Evolutionary conservation across 2,113 vertebrate genomes (phyloP).

Genomic region (Hypomesus transpacificus): DNA sequence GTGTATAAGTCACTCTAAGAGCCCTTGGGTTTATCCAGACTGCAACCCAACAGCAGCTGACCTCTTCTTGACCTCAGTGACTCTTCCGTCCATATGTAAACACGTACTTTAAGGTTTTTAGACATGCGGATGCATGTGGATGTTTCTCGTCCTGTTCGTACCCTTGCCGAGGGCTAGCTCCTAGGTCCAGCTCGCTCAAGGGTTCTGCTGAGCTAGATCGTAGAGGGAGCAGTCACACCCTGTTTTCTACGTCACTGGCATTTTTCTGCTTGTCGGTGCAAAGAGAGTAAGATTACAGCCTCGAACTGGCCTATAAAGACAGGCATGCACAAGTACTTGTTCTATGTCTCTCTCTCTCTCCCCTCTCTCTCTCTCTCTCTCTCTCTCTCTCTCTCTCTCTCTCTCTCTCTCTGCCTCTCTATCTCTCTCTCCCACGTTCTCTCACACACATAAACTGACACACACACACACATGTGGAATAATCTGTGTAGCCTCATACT

Average conservation of each 20-base stretch:
- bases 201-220: too few species aligned
- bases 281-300: constrained; percentile 4
- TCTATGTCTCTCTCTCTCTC: constrained; percentile 6
- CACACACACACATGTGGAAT: not conserved
- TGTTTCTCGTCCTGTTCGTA: too few species aligned
- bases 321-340: constrained; percentile 6
- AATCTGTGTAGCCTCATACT: not conserved
- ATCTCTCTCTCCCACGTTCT: not conserved
- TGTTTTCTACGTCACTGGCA: constrained; percentile 9
- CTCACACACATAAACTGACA: not conserved
- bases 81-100: too few species aligned
- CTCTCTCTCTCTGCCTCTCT: constrained; percentile 2
- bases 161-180: too few species aligned
- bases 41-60: too few species aligned
- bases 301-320: not conserved
- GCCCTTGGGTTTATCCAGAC: too few species aligned
- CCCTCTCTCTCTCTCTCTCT: constrained; percentile 5
- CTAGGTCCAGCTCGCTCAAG: too few species aligned
- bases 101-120: too few species aligned
- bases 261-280: constrained; percentile 20
- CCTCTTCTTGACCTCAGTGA: too few species aligned
- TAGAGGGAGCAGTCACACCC: not conserved
- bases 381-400: not conserved
- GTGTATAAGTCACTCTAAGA: too few species aligned
- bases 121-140: too few species aligned